A percentile compares a stretch with the other conserved stretches of the same genome.
Conservation (phyloP, 2,888 invertebrate genomes). For the Sinhomidia bicolor region DNA sequence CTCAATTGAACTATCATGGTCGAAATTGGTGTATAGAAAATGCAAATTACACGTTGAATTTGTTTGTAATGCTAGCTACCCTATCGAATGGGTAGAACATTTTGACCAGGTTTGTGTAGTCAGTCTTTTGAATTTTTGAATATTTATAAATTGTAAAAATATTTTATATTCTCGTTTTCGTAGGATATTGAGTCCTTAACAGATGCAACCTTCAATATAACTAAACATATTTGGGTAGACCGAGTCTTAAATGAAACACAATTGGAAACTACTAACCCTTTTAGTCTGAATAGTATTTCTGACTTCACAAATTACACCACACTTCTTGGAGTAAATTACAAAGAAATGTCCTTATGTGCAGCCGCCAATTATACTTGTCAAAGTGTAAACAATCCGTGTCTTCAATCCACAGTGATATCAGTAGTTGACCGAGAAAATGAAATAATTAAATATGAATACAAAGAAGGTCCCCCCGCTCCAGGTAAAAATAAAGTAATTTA, state of each 20-base stretch:
- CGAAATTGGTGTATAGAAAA: slow-evolving; percentile 46
- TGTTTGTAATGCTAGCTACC: slow-evolving; percentile 60
- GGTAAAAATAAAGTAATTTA: too few relatives aligned
- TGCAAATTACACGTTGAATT: slow-evolving; percentile 51
- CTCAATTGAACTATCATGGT: background rate
- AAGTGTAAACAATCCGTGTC: slow-evolving; percentile 54
- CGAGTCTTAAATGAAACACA: slow-evolving; percentile 1
- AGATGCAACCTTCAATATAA: background rate
- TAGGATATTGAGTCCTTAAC: background rate
- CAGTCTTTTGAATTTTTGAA: background rate
- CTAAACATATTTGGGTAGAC: slow-evolving; percentile 33
- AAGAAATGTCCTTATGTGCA: background rate
- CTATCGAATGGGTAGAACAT: slow-evolving; percentile 69
- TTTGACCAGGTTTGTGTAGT: slow-evolving; percentile 46
- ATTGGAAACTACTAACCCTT: background rate
- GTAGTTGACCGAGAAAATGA: background rate
- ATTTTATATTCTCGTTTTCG: background rate
- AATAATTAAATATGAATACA: slow-evolving; percentile 14
- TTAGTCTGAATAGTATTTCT: background rate
- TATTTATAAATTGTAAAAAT: background rate
- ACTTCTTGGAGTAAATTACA: slow-evolving; percentile 1
- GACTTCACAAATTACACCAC: background rate
- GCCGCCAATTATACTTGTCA: slow-evolving; percentile 68
- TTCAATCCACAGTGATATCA: slow-evolving; percentile 42
- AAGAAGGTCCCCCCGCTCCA: too few relatives aligned